Percentiles rank a stretch among this genome's conserved stretches.
phyloP scores from a whole-genome alignment of 2,113 vertebrate genomes.

The Crotalus horridus region DNA sequence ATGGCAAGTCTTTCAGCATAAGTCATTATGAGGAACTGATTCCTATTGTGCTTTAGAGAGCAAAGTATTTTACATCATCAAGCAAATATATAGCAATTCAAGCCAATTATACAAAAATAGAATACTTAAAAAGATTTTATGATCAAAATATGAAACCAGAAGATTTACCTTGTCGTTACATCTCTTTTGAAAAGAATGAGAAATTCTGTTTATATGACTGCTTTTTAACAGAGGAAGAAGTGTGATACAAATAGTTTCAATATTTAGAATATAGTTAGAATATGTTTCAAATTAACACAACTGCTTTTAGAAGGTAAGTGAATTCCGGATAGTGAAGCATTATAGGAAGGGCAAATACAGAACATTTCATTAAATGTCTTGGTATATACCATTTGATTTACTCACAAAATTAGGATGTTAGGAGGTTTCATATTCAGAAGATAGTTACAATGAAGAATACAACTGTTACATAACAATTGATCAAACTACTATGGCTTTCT shows the following conservation, averaged over 20 bases:
- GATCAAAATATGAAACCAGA: background rate
- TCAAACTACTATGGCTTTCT: background rate
- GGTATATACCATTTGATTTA: background rate
- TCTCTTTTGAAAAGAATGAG: background rate
- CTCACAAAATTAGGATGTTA: background rate
- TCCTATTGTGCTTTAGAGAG: conserved; percentile 18
- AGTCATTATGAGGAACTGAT: conserved; percentile 13
- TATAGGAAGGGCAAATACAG: background rate
- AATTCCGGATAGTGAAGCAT: background rate
- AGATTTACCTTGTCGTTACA: background rate
- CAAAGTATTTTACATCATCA: conserved; percentile 1
- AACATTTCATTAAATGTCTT: background rate
- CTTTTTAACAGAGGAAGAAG: background rate
- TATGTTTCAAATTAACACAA: background rate
- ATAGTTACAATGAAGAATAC: background rate
- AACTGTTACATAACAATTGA: background rate
- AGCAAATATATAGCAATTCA: background rate
- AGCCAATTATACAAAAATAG: conserved; percentile 21
- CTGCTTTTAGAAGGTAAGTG: background rate
- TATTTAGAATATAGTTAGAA: background rate
- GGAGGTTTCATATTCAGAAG: background rate
- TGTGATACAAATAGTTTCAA: background rate
- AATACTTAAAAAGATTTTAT: background rate
- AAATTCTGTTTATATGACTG: background rate
- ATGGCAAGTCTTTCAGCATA: conserved; percentile 12